A percentile compares a stretch with the other conserved stretches of the same genome.
Conservation (phyloP, 2,113 vertebrate genomes). For the Lanius collurio region DNA sequence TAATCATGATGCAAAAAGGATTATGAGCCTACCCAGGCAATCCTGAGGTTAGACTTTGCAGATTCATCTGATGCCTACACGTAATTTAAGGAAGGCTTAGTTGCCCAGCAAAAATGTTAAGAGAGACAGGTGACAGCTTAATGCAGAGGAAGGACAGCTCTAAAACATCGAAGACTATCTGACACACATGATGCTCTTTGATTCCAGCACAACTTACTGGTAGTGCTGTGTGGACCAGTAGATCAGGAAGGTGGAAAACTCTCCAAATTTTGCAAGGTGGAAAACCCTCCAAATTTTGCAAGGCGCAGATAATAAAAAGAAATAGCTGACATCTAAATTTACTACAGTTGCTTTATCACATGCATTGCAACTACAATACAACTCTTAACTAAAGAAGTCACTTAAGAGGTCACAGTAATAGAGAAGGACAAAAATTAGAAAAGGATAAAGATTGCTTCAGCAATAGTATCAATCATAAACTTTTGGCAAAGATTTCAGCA, state of each 20-base stretch:
- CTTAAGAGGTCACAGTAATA: conserved; percentile 17
- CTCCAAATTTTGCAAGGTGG: neutral
- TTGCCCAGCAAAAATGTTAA: neutral
- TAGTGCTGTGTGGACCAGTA: neutral
- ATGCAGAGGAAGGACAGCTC: neutral
- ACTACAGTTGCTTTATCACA: neutral
- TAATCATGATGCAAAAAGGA: neutral
- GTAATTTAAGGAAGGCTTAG: neutral
- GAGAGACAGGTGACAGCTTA: neutral
- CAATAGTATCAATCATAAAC: conserved; percentile 11
- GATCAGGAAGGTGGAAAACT: neutral
- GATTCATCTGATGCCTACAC: neutral
- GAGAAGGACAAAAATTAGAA: neutral
- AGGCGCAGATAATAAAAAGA: neutral
- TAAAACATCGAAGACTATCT: neutral
- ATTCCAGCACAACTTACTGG: neutral
- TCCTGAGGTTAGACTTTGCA: neutral
- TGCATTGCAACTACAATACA: neutral
- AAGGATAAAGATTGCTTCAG: neutral
- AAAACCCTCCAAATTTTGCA: neutral
- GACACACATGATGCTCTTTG: neutral
- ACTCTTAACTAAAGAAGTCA: conserved; percentile 10
- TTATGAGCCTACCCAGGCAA: neutral
- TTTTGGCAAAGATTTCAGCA: conserved; percentile 10
- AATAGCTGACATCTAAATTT: neutral